Evolutionary conservation across 2,797 vertebrate species (phyloP).

Genomic region (Phrynocephalus guinanensis): DNA sequence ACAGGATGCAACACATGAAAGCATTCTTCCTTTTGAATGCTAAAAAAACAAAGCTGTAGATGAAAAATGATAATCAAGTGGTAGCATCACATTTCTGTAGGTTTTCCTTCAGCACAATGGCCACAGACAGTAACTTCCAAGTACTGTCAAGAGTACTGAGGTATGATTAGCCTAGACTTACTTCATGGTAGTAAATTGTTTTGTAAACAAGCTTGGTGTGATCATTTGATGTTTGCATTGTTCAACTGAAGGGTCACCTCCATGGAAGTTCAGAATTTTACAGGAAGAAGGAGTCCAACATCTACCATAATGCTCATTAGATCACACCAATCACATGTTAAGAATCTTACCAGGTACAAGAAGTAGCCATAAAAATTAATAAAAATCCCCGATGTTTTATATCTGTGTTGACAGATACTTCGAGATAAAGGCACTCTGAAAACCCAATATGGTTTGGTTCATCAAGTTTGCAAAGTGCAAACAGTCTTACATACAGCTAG

Average conservation of each 20-base stretch:
- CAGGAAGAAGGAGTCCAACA: slow-evolving; percentile 59
- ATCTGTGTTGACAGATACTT: slow-evolving; percentile 77
- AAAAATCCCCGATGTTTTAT: slow-evolving; percentile 66
- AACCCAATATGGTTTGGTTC: slow-evolving; percentile 88
- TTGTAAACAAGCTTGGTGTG: slow-evolving; percentile 57
- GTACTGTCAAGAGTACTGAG: slow-evolving; percentile 13
- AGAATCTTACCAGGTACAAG: slow-evolving; percentile 69
- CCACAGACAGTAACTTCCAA: slow-evolving; percentile 8
- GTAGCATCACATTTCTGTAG: slow-evolving; percentile 36
- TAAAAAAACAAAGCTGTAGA: slow-evolving; percentile 29
- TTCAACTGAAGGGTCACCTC: slow-evolving; percentile 56
- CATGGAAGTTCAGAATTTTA: slow-evolving; percentile 61
- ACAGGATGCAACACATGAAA: slow-evolving; percentile 29
- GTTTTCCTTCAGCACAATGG: slow-evolving; percentile 26
- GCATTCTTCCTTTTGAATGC: slow-evolving; percentile 37
- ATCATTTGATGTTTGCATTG: slow-evolving; percentile 57
- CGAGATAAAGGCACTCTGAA: slow-evolving; percentile 92
- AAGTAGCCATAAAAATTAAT: slow-evolving; percentile 65
- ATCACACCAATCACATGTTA: slow-evolving; percentile 49
- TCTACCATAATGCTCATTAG: slow-evolving; percentile 63
- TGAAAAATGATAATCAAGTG: not conserved
- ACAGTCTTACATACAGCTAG: slow-evolving; percentile 79
- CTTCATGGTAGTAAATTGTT: slow-evolving; percentile 52
- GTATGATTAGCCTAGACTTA: slow-evolving; percentile 28
- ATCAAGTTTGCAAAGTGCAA: slow-evolving; percentile 84